phyloP scores from a whole-genome alignment of 1,140 invertebrate species.

The Pseudobourletiella spinata region DNA sequence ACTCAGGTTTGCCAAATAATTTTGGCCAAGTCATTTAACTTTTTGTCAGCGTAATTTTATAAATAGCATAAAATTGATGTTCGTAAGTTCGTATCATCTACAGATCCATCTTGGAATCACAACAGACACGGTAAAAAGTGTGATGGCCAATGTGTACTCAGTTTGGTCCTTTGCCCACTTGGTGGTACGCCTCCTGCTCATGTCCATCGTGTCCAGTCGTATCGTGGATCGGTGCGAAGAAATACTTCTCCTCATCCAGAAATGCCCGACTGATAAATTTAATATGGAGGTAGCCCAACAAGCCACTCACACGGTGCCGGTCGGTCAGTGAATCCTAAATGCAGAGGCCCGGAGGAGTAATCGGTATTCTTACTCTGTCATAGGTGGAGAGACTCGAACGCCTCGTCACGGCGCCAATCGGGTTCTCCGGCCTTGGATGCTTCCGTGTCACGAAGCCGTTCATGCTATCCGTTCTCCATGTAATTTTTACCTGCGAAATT shows the following conservation, averaged over 20 bases:
- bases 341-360: too few species aligned
- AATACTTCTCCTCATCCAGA: constrained; percentile 5
- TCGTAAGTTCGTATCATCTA: background rate
- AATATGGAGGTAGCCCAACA: background rate
- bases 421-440: constrained; percentile 22
- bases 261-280: constrained; percentile 14
- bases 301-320: too few species aligned
- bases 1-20: background rate
- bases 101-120: constrained; percentile 11
- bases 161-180: constrained; percentile 14
- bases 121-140: background rate
- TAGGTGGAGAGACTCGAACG: constrained; percentile 14
- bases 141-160: background rate
- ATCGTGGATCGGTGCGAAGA: background rate
- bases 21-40: too few species aligned
- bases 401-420: constrained; percentile 1
- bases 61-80: too few species aligned
- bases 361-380: background rate
- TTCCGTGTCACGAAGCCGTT: constrained; percentile 22
- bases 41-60: too few species aligned
- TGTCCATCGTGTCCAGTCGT: background rate
- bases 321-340: background rate
- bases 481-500: constrained; percentile 27
- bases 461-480: constrained; percentile 14
- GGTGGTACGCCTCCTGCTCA: background rate